Conservation (phyloP, 2,888 invertebrate species). For the Mycogona germanica region DNA sequence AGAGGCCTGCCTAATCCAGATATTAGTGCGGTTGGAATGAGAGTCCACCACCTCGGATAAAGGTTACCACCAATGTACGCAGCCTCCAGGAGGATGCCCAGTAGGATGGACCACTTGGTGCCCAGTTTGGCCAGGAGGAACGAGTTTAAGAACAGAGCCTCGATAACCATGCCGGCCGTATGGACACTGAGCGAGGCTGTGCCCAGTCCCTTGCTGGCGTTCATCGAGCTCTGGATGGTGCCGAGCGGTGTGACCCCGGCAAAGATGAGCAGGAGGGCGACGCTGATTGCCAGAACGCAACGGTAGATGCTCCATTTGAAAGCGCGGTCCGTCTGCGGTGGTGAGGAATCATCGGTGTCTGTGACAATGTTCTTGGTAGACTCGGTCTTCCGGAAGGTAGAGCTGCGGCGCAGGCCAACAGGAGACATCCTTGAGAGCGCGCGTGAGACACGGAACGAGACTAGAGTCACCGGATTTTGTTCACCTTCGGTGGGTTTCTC, state of each 20-base stretch:
- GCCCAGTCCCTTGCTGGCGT: slow-evolving; percentile 76
- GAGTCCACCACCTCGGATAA: slow-evolving; percentile 69
- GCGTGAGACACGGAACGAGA: too few relatives aligned
- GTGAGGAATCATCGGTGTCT: too few relatives aligned
- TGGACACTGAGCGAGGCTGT: slow-evolving; percentile 80
- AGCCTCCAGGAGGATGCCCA: slow-evolving; percentile 84
- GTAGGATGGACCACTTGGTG: slow-evolving; percentile 88
- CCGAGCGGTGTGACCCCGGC: neutral
- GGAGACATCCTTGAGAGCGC: too few relatives aligned
- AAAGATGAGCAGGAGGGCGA: neutral
- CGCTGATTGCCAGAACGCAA: neutral
- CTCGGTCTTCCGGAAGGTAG: too few relatives aligned
- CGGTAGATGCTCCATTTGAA: neutral
- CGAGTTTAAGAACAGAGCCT: slow-evolving; percentile 90
- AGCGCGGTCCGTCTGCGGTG: too few relatives aligned
- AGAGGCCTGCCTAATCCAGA: slow-evolving; percentile 90
- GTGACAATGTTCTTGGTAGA: too few relatives aligned
- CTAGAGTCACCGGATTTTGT: too few relatives aligned
- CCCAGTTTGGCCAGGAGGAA: slow-evolving; percentile 83
- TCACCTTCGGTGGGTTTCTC: too few relatives aligned
- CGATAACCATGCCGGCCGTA: slow-evolving; percentile 83
- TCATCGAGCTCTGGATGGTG: slow-evolving; percentile 59
- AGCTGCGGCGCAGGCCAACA: too few relatives aligned
- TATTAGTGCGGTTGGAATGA: slow-evolving; percentile 81
- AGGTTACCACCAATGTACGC: slow-evolving; percentile 92